Evolutionary conservation across 2,797 vertebrate genomes (phyloP).

Genomic region (Acipenser oxyrinchus): DNA sequence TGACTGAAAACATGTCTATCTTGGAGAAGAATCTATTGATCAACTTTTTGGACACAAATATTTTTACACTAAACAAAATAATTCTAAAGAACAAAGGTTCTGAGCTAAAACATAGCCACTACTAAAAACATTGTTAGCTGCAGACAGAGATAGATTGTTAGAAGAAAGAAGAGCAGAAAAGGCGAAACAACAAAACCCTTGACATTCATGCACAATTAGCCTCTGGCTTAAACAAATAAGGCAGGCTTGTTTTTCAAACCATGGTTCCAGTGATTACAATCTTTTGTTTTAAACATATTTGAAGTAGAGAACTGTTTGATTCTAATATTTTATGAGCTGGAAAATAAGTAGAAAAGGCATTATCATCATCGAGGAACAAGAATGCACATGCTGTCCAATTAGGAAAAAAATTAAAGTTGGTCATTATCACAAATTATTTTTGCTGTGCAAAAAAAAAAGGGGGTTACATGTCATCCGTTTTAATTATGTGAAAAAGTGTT

Average conservation of each 20-base stretch:
- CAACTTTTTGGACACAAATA: constrained; percentile 32
- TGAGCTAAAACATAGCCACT: constrained; percentile 38
- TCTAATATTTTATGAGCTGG: constrained; percentile 2
- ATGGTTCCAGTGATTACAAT: constrained; percentile 49
- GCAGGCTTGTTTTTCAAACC: constrained; percentile 62
- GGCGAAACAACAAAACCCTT: constrained; percentile 43
- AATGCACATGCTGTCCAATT: constrained; percentile 24
- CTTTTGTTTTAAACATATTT: too few relatives aligned
- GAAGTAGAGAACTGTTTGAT: too few relatives aligned
- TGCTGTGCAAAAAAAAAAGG: constrained; percentile 20
- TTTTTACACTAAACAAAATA: constrained; percentile 30
- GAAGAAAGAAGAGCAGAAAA: constrained; percentile 48
- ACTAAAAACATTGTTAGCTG: constrained; percentile 47
- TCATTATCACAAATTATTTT: constrained; percentile 41
- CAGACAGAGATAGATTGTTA: constrained; percentile 45
- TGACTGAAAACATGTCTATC: constrained; percentile 59
- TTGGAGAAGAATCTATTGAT: constrained; percentile 33
- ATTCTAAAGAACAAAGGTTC: constrained; percentile 34
- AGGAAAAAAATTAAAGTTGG: constrained; percentile 21
- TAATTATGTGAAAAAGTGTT: constrained; percentile 94
- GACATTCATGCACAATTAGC: constrained; percentile 79
- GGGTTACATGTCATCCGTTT: constrained; percentile 83
- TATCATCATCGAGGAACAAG: constrained; percentile 25
- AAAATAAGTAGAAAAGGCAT: constrained; percentile 31
- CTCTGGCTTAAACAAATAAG: constrained; percentile 70